Evolutionary conservation across 2,113 vertebrate species (phyloP).

Genomic region (Dolichallabes microphthalmus): DNA sequence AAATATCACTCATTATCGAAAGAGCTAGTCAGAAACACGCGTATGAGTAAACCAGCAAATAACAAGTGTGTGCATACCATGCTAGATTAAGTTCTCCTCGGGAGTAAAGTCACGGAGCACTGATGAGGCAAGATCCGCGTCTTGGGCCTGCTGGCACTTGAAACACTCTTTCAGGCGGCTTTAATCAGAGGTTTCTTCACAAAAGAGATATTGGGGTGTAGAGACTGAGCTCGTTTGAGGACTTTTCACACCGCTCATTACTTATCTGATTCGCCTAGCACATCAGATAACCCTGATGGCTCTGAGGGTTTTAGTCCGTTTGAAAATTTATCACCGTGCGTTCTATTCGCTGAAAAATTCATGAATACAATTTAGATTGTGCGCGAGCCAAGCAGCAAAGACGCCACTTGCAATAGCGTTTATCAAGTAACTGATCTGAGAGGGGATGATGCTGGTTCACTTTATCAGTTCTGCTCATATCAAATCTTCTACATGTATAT

Average conservation of each 20-base stretch:
- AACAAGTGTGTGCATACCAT: neutral
- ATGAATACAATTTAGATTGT: conserved; percentile 4
- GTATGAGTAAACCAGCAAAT: neutral
- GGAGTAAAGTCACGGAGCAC: neutral
- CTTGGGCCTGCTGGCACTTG: neutral
- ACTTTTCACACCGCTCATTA: neutral
- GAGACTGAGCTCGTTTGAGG: neutral
- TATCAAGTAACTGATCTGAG: conserved; percentile 9
- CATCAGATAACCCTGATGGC: neutral
- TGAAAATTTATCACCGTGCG: neutral
- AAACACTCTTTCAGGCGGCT: neutral
- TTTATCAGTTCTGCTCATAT: neutral
- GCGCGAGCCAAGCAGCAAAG: neutral
- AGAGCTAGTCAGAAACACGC: neutral
- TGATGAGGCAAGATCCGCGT: neutral
- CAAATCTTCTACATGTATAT: neutral
- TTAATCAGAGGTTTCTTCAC: neutral
- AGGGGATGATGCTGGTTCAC: neutral
- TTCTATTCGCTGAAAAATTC: conserved; percentile 14
- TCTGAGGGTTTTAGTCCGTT: neutral
- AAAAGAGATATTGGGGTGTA: neutral
- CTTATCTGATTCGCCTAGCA: neutral
- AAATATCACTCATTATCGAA: conserved; percentile 14
- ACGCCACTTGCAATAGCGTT: neutral
- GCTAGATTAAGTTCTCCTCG: neutral